A percentile compares a stretch with the other conserved stretches of the same genome.
These are phyloP conservation scores for Scomber japonicus DNA, from an alignment of 2,113 vertebrate genomes.

Conservation along the genomic window DNA sequence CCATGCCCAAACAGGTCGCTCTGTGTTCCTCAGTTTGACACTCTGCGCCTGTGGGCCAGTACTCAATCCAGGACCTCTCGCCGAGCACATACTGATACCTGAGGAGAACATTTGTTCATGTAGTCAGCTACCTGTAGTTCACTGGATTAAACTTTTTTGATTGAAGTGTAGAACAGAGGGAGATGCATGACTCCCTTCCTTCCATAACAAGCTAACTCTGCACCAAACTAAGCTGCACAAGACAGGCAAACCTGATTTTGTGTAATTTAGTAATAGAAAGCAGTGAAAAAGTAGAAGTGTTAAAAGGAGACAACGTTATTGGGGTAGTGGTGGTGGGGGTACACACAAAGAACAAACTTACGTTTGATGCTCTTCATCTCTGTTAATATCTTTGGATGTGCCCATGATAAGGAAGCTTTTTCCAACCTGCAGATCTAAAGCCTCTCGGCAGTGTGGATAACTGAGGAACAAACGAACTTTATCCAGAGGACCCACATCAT, in stretches of 20 bases:
- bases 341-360: constrained; percentile 47
- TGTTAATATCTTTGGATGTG: constrained; percentile 57
- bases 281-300: neutral
- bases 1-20: constrained; percentile 39
- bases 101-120: constrained; percentile 22
- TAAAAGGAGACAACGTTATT: neutral
- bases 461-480: constrained; percentile 68
- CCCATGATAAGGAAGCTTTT: constrained; percentile 83
- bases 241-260: neutral
- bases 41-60: constrained; percentile 78
- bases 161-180: neutral
- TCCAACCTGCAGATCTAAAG: constrained; percentile 44
- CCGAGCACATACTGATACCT: constrained; percentile 78
- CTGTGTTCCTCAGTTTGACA: constrained; percentile 24
- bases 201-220: too few species aligned
- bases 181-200: neutral
- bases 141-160: neutral
- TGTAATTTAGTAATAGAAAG: neutral
- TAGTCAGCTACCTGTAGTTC: too few species aligned
- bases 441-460: constrained; percentile 72
- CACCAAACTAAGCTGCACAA: too few species aligned
- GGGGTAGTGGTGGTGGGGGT: too few species aligned
- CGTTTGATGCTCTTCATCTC: neutral
- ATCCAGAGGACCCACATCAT: constrained; percentile 43
- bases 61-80: constrained; percentile 82